Evolutionary conservation across 1,140 invertebrate genomes (phyloP), one percentile per base, ranked within the genome.

Genomic region (Drosophila bocqueti): DNA sequence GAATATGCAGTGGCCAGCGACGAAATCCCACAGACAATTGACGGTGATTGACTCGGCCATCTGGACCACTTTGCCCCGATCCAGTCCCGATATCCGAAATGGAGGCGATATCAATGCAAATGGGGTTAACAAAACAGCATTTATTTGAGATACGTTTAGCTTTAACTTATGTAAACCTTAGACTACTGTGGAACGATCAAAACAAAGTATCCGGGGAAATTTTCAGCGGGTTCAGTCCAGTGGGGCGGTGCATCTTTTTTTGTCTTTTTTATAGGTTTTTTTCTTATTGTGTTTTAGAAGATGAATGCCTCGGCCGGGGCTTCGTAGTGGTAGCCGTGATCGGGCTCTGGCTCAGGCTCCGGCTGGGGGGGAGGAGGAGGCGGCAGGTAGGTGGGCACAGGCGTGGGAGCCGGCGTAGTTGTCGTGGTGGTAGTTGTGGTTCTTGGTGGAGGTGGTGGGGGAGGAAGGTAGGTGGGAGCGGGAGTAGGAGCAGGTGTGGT

Each of bases 291-390:
- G 47, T 38, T 31, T 62, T 79, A 90, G 65, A 82, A 90, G 43
- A 69, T 26, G 47, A 90, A 90, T 9, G 65, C 58, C 45, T 84
- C 65, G 16, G 80, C 76, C 15, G 90, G 90, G n/a, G 58, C 75
- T n/a, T 92, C 78, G 26, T 92, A 92, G 66, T 83, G 90, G 29
- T 92, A 92, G n/a, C 90, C 87, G 47, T 76, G 66, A 21, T 78
- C 82, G 9, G 73, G 68, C 24, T 91, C 77, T 38, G 65, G 63
- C 54, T 61, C 59, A 0, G 42, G 34, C 36, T 68, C 34, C 0
- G 60, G 65, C 46, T 62, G 47, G 0, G 66, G 66, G 3, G 64
- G 66, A 3, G 64, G 66, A 6, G 66, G 66, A 11, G 66, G 66
- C n/a, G 66, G 66, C 4, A 68, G 46, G 63, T 68, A 68, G 29